These are phyloP conservation scores for Phaetusa simplex DNA, from an alignment of 2,113 vertebrate genomes.

Conservation along the genomic window DNA sequence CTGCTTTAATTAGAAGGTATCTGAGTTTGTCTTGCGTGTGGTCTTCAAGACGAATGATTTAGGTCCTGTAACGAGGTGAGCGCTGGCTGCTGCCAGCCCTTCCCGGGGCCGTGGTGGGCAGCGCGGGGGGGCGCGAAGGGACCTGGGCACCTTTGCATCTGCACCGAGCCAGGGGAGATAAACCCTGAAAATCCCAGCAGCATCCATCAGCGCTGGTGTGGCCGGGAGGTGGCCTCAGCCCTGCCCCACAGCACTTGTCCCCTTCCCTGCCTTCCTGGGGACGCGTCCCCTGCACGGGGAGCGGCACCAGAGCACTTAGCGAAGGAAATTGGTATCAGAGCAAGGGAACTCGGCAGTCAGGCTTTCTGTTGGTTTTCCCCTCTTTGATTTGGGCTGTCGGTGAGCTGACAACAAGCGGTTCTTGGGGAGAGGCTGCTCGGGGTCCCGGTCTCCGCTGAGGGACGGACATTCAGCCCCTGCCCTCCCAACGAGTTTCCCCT, in stretches of 20 bases:
- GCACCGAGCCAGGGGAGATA: neutral
- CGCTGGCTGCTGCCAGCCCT: neutral
- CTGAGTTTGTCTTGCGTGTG: neutral
- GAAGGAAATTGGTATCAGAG: neutral
- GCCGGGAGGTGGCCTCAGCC: neutral
- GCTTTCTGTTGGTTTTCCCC: neutral
- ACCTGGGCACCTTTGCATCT: rapidly evolving
- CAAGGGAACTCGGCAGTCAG: neutral
- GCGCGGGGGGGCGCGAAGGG: neutral
- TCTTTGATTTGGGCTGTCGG: neutral
- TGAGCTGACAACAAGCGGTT: neutral
- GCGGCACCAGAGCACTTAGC: neutral
- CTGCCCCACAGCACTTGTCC: rapidly evolving
- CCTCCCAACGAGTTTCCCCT: neutral
- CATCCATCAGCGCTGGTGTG: neutral
- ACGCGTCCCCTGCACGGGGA: neutral
- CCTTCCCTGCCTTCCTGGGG: too few relatives aligned
- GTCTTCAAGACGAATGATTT: neutral
- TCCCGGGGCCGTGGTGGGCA: rapidly evolving
- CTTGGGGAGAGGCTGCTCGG: neutral
- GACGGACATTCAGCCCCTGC: neutral
- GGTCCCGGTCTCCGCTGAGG: neutral
- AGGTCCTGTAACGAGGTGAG: rapidly evolving
- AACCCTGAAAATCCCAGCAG: neutral
- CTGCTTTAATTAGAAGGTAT: constrained; percentile 35